phyloP scores from a whole-genome alignment of 2,888 invertebrate genomes.

The Tholera decimalis region DNA sequence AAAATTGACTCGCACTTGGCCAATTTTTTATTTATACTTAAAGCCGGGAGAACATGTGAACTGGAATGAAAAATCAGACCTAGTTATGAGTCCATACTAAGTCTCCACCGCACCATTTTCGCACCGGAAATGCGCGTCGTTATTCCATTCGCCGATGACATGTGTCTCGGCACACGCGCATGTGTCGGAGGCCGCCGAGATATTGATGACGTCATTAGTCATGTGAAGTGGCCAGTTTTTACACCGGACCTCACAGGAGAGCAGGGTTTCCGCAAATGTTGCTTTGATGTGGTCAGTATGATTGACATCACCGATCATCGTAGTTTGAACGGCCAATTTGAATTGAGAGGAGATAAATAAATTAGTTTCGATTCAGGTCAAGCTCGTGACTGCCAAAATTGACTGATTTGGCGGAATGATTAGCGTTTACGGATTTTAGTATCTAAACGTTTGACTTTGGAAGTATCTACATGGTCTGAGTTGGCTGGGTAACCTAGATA shows the following conservation, averaged over 20 bases:
- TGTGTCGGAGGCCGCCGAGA: constrained; percentile 81
- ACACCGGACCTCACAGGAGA: constrained; percentile 83
- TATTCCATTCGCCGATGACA: constrained; percentile 82
- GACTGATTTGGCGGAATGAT: too few species aligned
- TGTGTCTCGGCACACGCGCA: constrained; percentile 81
- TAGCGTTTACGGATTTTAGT: too few species aligned
- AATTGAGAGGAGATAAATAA: not conserved
- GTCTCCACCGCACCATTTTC: constrained; percentile 60
- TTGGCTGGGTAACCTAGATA: too few species aligned
- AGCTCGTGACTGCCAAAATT: not conserved
- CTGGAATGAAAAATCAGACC: too few species aligned
- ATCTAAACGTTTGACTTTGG: too few species aligned
- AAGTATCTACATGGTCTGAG: too few species aligned
- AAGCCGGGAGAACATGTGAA: too few species aligned
- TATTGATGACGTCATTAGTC: constrained; percentile 89
- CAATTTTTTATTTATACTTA: too few species aligned
- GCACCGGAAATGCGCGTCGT: constrained; percentile 85
- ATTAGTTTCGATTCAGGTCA: not conserved
- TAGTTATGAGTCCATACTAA: constrained; percentile 62
- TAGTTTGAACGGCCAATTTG: not conserved
- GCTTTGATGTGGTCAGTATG: constrained; percentile 57
- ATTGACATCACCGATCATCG: constrained; percentile 22
- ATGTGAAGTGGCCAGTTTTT: constrained; percentile 76
- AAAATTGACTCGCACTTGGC: too few species aligned
- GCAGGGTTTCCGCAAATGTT: constrained; percentile 45